Percentiles rank a stretch among this genome's conserved stretches.
Evolutionary conservation across 2,797 vertebrate species (phyloP).

Genomic region (Cryptoprocta ferox): DNA sequence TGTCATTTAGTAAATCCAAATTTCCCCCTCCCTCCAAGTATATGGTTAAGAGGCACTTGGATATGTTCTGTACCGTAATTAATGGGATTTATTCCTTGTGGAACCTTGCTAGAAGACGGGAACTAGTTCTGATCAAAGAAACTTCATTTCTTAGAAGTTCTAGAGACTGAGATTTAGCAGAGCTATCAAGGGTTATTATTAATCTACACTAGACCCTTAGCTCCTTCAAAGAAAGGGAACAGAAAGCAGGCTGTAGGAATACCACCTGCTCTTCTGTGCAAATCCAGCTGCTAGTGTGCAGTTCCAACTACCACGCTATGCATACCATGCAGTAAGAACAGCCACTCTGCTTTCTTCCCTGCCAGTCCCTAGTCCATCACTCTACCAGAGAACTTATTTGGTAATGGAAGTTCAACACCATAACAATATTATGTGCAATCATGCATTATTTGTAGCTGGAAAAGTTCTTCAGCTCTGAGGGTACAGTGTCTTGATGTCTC

Average conservation of each 20-base stretch:
- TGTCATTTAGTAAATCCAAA: slow-evolving; percentile 34
- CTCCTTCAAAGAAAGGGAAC: slow-evolving; percentile 68
- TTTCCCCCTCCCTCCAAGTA: slow-evolving; percentile 9
- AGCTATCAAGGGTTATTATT: slow-evolving; percentile 75
- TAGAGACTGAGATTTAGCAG: slow-evolving; percentile 73
- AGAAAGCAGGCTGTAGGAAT: slow-evolving; percentile 45
- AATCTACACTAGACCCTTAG: slow-evolving; percentile 70
- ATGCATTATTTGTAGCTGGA: neutral
- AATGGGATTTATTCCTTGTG: slow-evolving; percentile 64
- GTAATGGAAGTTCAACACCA: neutral
- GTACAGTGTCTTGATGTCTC: neutral
- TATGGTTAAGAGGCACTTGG: slow-evolving; percentile 33
- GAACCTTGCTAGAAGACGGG: slow-evolving; percentile 56
- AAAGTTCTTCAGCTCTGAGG: slow-evolving; percentile 32
- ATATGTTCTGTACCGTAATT: slow-evolving; percentile 57
- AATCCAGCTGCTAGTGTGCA: slow-evolving; percentile 45
- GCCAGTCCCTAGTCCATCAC: neutral
- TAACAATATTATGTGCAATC: neutral
- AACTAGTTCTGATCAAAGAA: slow-evolving; percentile 80
- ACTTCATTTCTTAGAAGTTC: slow-evolving; percentile 81
- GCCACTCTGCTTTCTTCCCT: neutral
- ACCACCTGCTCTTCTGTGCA: slow-evolving; percentile 69
- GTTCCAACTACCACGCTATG: neutral
- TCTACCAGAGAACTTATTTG: slow-evolving; percentile 7
- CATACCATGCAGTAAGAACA: neutral